These are phyloP conservation scores for Oscheius myriophilus DNA, from an alignment of 2,888 invertebrate genomes.

Conservation along the genomic window DNA sequence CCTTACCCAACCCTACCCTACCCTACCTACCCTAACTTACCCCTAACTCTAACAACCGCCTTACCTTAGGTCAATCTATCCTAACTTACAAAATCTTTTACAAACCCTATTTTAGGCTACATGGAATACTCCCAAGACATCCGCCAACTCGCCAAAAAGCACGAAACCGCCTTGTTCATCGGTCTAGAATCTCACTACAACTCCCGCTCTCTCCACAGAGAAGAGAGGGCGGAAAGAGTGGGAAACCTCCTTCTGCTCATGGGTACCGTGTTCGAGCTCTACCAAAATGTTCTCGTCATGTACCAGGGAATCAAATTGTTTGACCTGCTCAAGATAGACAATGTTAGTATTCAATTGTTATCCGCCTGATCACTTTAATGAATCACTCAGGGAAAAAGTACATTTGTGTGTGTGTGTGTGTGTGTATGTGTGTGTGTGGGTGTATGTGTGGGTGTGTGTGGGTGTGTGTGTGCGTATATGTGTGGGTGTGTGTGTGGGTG, in stretches of 20 bases:
- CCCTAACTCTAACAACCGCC: too few species aligned
- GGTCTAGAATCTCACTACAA: slow-evolving; percentile 41
- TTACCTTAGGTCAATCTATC: too few species aligned
- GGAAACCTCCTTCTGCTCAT: slow-evolving; percentile 46
- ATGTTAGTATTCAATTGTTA: slow-evolving; percentile 14
- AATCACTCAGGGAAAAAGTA: too few species aligned
- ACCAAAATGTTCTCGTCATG: slow-evolving; percentile 4
- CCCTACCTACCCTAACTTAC: too few species aligned
- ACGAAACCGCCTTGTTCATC: slow-evolving; percentile 36
- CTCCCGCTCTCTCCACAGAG: slow-evolving; percentile 4
- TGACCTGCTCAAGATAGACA: slow-evolving; percentile 20
- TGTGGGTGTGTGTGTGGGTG: too few species aligned
- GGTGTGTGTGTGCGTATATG: too few species aligned
- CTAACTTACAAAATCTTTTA: too few species aligned
- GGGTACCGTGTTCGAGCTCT: slow-evolving; percentile 45
- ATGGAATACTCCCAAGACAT: slow-evolving; percentile 44
- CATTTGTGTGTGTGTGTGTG: too few species aligned
- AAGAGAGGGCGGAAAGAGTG: slow-evolving; percentile 33
- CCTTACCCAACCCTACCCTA: too few species aligned
- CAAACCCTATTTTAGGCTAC: slow-evolving; percentile 39
- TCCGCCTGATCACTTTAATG: neutral
- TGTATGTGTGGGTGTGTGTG: too few species aligned
- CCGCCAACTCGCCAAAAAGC: slow-evolving; percentile 40
- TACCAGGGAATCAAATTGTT: slow-evolving; percentile 25
- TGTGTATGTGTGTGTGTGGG: too few species aligned